Evolutionary conservation across 2,113 vertebrate genomes (phyloP).

Genomic region (Bubo scandiacus): DNA sequence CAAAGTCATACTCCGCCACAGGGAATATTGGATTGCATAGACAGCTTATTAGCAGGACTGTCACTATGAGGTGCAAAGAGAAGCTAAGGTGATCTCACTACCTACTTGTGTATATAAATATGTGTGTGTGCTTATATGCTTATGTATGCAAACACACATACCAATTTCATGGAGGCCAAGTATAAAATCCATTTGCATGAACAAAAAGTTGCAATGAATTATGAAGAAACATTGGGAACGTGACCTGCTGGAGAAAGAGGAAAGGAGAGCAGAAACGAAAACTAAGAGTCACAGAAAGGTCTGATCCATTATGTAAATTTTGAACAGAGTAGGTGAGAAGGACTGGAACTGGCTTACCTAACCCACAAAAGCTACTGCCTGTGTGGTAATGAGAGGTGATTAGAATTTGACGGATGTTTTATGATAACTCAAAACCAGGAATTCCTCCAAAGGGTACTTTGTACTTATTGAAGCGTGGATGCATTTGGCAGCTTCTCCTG

Average conservation of each 20-base stretch:
- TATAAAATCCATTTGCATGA: neutral
- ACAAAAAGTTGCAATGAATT: neutral
- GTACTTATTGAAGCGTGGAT: neutral
- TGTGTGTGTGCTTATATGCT: neutral
- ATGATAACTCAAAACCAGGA: neutral
- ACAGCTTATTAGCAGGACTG: neutral
- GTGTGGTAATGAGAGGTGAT: neutral
- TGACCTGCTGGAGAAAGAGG: neutral
- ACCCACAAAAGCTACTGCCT: neutral
- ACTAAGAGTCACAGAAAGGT: neutral
- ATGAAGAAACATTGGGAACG: neutral
- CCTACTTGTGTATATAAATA: too few relatives aligned
- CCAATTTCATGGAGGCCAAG: neutral
- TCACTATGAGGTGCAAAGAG: neutral
- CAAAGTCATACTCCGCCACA: neutral
- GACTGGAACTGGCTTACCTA: neutral
- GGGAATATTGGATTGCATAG: neutral
- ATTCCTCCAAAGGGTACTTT: neutral
- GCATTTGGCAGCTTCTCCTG: conserved; percentile 13
- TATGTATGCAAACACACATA: neutral
- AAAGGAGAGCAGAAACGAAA: neutral
- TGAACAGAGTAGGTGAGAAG: neutral
- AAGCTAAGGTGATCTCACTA: neutral
- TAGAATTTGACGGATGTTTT: neutral
- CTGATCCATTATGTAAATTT: neutral